Evolutionary conservation across 2,888 invertebrate genomes (phyloP).

Genomic region (Nomada fucata): DNA sequence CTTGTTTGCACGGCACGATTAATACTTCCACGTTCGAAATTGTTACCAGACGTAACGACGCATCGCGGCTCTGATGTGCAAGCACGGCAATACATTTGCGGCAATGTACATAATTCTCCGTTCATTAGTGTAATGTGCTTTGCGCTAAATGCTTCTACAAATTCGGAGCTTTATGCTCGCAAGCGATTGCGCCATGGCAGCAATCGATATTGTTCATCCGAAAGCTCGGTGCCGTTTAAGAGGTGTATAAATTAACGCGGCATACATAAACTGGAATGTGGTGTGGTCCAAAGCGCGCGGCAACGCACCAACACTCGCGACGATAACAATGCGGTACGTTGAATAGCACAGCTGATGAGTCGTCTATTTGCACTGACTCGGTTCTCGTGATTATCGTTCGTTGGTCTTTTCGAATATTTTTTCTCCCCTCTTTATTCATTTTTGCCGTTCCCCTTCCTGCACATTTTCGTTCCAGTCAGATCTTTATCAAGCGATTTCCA

Average conservation of each 20-base stretch:
- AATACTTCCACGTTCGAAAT: conserved; percentile 70
- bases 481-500: background rate
- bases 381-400: conserved; percentile 35
- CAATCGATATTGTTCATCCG: conserved; percentile 68
- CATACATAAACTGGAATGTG: conserved; percentile 25
- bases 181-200: conserved; percentile 62
- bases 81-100: conserved; percentile 65
- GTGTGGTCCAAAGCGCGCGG: background rate
- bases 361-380: conserved; percentile 32
- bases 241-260: conserved; percentile 52
- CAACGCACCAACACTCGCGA: conserved; percentile 22
- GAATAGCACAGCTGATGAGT: conserved; percentile 28
- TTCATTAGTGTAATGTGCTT: conserved; percentile 73
- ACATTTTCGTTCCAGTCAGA: no score
- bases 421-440: background rate
- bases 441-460: background rate
- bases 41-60: conserved; percentile 64
- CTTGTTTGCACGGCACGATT: conserved; percentile 63
- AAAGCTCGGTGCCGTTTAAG: conserved; percentile 55
- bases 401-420: conserved; percentile 7
- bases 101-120: conserved; percentile 72
- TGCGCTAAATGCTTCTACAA: conserved; percentile 71
- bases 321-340: conserved; percentile 37
- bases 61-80: conserved; percentile 53
- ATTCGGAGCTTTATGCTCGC: conserved; percentile 68